Conservation (phyloP, 2,888 invertebrate species). For the Anagyrus pseudococci region DNA sequence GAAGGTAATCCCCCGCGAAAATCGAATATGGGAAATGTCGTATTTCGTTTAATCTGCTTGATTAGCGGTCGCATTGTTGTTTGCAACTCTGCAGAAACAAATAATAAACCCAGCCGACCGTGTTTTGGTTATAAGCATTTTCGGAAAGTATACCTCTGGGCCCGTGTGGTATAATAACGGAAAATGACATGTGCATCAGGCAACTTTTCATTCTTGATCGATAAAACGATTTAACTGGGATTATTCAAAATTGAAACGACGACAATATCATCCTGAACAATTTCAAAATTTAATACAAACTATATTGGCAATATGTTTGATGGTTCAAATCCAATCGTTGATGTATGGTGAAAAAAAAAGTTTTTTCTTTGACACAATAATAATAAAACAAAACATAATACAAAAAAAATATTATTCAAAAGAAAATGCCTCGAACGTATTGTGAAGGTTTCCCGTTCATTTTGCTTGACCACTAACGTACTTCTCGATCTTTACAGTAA, state of each 20-base stretch:
- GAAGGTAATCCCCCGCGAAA: conserved; percentile 3
- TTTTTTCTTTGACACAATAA: no score
- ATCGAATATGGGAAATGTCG: conserved; percentile 2
- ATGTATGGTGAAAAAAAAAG: no score
- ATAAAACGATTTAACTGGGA: no score
- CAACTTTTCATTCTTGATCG: no score
- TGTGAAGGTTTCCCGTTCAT: background rate
- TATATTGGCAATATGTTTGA: no score
- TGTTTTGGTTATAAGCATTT: background rate
- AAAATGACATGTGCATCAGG: background rate
- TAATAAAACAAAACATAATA: no score
- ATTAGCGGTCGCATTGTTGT: conserved; percentile 20
- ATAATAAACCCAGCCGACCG: background rate
- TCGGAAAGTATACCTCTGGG: background rate
- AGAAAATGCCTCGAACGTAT: background rate
- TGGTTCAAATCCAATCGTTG: no score
- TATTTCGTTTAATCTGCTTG: conserved; percentile 24
- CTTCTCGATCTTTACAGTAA: conserved; percentile 8
- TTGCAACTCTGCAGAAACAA: background rate
- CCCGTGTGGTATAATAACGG: background rate
- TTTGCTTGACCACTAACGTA: background rate
- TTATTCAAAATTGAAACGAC: no score
- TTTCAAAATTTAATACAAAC: no score
- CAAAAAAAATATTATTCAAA: no score
- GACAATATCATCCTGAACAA: no score